Evolutionary conservation across 2,113 vertebrate species (phyloP), one percentile per base, ranked within the genome.

Genomic region (Aix galericulata): DNA sequence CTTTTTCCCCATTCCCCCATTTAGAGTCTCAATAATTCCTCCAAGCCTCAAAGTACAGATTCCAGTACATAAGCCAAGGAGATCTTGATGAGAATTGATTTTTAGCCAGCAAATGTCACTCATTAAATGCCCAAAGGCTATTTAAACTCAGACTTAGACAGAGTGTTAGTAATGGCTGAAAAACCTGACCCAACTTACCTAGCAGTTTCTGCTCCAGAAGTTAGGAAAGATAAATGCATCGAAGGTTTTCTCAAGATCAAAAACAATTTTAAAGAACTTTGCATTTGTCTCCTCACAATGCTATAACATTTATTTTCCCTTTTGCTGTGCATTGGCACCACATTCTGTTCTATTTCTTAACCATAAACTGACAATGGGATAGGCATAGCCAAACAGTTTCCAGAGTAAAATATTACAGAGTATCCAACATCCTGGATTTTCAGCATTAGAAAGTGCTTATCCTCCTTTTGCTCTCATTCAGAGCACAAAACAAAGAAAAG

Each of bases 21-120:
- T 95, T 87, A 91, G 79, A 83, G 78, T 86, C 64, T 90, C 76
- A 76, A 1, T 44, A 95, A 91, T 90, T 95, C 86, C 82, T 75
- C 82, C 86, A 71, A 94, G 73, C 58, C 42, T 96, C 46, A 23
- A 93, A 95, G 58, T 73, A 82, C 14, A n/a, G 40, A 72, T 69
- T 91, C 81, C 31, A 87, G 77, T 76, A 42, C 26, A 66, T 69
- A 92, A 92, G 50, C 83, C 67, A 76, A 85, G 55, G 81, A 94
- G 63, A 67, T 84, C 86, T 87, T 92, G 92, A 96, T 94, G 83
- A 94, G 77, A 94, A 96, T 96, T 95, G 91, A 93, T 96, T 96
- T 95, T 93, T 82, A 96, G 84, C 81, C 50, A 46, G 86, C 6
- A 93, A 95, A 87, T 92, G 86, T 92, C 92, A 93, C 53, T 93